Evolutionary conservation across 2,888 invertebrate genomes (phyloP).

Genomic region (Drosophila planitibia): DNA sequence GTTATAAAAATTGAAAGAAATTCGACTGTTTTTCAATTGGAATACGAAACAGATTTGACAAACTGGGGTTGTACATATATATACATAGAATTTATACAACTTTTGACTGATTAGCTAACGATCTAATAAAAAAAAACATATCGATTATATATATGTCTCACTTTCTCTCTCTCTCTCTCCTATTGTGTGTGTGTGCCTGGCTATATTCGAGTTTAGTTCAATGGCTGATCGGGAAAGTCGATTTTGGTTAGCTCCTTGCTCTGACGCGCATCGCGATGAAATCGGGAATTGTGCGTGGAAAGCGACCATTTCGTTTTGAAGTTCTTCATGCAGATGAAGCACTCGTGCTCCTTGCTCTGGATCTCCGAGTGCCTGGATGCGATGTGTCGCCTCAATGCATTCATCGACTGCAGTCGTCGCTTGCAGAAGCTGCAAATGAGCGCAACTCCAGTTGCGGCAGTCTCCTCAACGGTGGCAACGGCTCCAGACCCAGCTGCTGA

Average conservation of each 20-base stretch:
- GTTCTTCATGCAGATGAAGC: constrained; percentile 83
- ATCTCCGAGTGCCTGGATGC: constrained; percentile 84
- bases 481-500: constrained; percentile 3
- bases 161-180: constrained; percentile 5
- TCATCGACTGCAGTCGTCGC: constrained; percentile 82
- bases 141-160: constrained; percentile 1
- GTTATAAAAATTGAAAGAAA: neutral
- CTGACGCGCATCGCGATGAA: constrained; percentile 82
- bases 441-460: constrained; percentile 38
- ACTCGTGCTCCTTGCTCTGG: constrained; percentile 81
- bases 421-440: constrained; percentile 82
- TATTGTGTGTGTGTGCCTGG: neutral
- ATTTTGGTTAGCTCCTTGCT: constrained; percentile 83
- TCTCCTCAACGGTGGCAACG: constrained; percentile 38
- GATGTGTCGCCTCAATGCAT: constrained; percentile 83
- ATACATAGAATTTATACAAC: neutral
- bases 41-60: neutral
- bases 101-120: neutral
- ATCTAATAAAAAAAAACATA: neutral
- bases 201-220: constrained; percentile 9
- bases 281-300: constrained; percentile 85
- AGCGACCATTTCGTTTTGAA: constrained; percentile 85
- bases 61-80: neutral
- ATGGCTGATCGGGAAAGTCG: constrained; percentile 59
- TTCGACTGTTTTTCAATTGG: neutral